phyloP scores from a whole-genome alignment of 2,113 vertebrate genomes.

The Eleginops maclovinus region DNA sequence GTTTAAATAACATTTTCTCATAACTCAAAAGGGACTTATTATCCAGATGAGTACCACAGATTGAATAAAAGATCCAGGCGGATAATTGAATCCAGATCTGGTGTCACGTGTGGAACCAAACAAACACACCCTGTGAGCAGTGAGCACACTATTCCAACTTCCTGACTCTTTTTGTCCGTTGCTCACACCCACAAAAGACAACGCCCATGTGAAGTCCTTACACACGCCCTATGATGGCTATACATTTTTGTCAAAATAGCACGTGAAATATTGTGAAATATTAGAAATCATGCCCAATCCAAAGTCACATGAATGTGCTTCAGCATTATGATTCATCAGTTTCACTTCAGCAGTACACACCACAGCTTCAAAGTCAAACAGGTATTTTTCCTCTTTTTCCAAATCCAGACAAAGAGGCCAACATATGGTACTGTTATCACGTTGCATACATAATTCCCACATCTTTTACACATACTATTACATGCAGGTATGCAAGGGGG shows the following conservation, averaged over 20 bases:
- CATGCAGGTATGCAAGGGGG: slow-evolving; percentile 36
- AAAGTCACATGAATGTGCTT: slow-evolving; percentile 37
- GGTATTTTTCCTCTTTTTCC: slow-evolving; percentile 49
- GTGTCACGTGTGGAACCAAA: slow-evolving; percentile 73
- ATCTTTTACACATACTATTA: slow-evolving; percentile 43
- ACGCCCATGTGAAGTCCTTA: slow-evolving; percentile 65
- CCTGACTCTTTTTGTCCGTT: slow-evolving; percentile 63
- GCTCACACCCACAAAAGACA: slow-evolving; percentile 70
- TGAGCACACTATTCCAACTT: slow-evolving; percentile 67
- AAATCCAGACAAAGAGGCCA: slow-evolving; percentile 14
- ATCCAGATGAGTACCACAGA: slow-evolving; percentile 52
- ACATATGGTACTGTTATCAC: slow-evolving; percentile 26
- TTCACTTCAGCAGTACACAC: slow-evolving; percentile 48
- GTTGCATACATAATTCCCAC: slow-evolving; percentile 38
- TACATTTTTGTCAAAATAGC: slow-evolving; percentile 5
- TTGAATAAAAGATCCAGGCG: slow-evolving; percentile 24
- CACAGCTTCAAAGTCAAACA: not conserved
- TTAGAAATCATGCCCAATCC: slow-evolving; percentile 22
- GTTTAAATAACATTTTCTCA: slow-evolving; percentile 10
- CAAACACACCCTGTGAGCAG: slow-evolving; percentile 73
- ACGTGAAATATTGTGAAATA: slow-evolving; percentile 20
- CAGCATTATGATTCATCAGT: slow-evolving; percentile 20
- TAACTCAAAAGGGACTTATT: slow-evolving; percentile 24
- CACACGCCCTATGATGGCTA: not conserved
- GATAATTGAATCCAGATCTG: slow-evolving; percentile 72